Percentiles rank a stretch among this genome's conserved stretches.
Evolutionary conservation across 2,888 invertebrate genomes (phyloP).

Genomic region (Diloba caeruleocephala): DNA sequence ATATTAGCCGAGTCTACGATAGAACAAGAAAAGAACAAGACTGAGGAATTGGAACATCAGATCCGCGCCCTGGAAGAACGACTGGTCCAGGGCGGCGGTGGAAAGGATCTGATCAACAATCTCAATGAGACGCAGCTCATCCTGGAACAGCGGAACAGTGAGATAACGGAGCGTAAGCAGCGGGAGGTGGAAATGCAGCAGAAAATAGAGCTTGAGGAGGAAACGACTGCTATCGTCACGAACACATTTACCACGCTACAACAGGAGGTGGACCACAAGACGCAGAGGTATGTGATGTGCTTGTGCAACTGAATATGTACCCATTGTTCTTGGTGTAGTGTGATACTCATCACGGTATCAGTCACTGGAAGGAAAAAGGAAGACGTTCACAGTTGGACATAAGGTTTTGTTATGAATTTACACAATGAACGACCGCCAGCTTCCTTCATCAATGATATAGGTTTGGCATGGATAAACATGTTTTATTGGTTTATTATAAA

Average conservation of each 20-base stretch:
- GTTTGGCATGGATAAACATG: no score
- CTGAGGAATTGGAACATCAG: constrained; percentile 93
- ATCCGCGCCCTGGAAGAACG: constrained; percentile 97
- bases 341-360: no score
- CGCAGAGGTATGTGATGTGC: constrained; percentile 87
- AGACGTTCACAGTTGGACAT: no score
- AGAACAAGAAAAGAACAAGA: constrained; percentile 92
- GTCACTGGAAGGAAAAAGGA: no score
- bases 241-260: constrained; percentile 97
- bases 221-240: constrained; percentile 96
- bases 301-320: no score
- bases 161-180: constrained; percentile 97
- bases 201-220: constrained; percentile 97
- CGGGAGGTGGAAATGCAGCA: constrained; percentile 98
- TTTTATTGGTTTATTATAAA: no score
- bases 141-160: constrained; percentile 93
- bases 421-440: no score
- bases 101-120: constrained; percentile 97
- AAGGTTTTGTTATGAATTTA: no score
- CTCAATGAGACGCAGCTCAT: constrained; percentile 98
- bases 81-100: constrained; percentile 95
- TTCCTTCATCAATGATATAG: no score
- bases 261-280: constrained; percentile 99
- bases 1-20: constrained; percentile 84
- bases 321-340: no score